phyloP scores from a whole-genome alignment of 2,113 vertebrate genomes.

The Antechinus stuartii region DNA sequence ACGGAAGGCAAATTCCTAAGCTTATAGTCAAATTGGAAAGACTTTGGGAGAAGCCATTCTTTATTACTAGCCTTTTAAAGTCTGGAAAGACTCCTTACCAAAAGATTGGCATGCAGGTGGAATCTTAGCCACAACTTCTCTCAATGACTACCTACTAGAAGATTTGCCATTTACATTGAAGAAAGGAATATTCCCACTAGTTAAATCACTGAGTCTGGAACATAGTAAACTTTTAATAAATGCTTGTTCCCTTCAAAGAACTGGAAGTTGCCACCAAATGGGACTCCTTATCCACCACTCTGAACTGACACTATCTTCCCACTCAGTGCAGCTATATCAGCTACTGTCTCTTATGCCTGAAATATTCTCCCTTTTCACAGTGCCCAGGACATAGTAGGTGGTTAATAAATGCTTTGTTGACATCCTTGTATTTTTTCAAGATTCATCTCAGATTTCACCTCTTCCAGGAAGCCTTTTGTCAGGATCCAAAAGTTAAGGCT shows the following conservation, averaged over 20 bases:
- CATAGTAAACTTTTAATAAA: neutral
- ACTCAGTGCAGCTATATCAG: neutral
- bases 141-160: neutral
- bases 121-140: neutral
- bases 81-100: neutral
- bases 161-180: neutral
- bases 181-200: neutral
- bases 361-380: neutral
- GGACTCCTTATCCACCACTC: neutral
- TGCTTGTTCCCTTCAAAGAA: neutral
- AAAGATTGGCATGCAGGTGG: neutral
- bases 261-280: fast-evolving
- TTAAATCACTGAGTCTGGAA: neutral
- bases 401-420: too few relatives aligned
- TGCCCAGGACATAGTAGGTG: neutral
- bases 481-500: neutral
- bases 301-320: neutral
- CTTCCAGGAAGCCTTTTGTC: neutral
- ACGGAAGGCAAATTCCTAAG: neutral
- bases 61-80: neutral
- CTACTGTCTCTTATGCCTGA: neutral
- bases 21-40: neutral
- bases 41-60: neutral
- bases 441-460: neutral
- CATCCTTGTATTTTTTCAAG: neutral